phyloP scores from a whole-genome alignment of 2,797 vertebrate genomes.

The Trichosurus vulpecula region DNA sequence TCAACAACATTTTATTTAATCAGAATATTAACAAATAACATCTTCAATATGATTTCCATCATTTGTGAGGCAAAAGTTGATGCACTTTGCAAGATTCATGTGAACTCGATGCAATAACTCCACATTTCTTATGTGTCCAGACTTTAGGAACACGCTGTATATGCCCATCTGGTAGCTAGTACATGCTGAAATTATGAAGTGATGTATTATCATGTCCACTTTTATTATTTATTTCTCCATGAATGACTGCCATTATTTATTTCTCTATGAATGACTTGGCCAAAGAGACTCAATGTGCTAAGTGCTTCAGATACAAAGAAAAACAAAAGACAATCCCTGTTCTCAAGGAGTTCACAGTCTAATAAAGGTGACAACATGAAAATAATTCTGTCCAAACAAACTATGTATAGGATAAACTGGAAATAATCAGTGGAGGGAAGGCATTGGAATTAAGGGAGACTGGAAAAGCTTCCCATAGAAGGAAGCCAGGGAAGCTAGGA shows the following conservation, averaged over 20 bases:
- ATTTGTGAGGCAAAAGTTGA: too few relatives aligned
- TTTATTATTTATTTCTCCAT: neutral
- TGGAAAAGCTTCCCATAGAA: neutral
- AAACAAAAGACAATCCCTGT: neutral
- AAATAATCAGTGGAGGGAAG: neutral
- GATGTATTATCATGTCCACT: neutral
- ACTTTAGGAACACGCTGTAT: too few relatives aligned
- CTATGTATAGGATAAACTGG: neutral
- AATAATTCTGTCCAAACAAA: neutral
- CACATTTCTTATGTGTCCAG: too few relatives aligned
- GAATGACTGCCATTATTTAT: neutral
- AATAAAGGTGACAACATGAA: neutral
- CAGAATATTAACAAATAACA: too few relatives aligned
- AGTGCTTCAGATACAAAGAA: neutral
- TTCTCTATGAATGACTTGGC: neutral
- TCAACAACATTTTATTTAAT: too few relatives aligned
- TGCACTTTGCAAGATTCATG: too few relatives aligned
- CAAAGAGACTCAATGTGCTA: neutral
- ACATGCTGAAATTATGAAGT: neutral
- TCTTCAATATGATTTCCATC: too few relatives aligned
- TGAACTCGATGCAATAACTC: too few relatives aligned
- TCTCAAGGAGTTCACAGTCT: neutral
- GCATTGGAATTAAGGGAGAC: neutral
- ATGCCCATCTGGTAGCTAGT: neutral
- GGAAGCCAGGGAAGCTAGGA: neutral